phyloP scores from a whole-genome alignment of 2,113 vertebrate species.

The Opisthocomus hoazin region DNA sequence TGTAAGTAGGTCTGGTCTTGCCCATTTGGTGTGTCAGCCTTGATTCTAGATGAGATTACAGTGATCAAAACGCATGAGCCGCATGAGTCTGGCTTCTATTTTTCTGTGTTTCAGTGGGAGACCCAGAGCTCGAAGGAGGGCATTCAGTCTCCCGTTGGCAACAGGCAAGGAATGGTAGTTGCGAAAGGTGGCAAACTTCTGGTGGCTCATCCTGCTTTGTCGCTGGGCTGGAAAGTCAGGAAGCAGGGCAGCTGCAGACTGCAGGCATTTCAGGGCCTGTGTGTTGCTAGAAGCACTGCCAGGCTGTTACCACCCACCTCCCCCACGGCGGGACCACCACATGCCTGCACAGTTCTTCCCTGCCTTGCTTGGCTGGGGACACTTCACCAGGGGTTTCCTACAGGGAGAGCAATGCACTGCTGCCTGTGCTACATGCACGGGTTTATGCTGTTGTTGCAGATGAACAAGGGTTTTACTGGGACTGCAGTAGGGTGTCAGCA shows the following conservation, averaged over 20 bases:
- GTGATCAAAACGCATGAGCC: background rate
- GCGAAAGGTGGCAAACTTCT: background rate
- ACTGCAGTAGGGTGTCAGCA: background rate
- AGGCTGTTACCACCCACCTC: too few relatives aligned
- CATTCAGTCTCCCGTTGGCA: rapidly evolving
- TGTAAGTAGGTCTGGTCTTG: background rate
- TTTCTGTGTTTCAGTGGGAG: background rate
- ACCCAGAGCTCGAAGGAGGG: rapidly evolving
- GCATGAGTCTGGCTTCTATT: background rate
- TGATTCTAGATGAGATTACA: background rate
- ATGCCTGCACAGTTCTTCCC: rapidly evolving
- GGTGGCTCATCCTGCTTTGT: background rate
- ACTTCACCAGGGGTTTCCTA: background rate
- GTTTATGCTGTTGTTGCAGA: background rate
- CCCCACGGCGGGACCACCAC: rapidly evolving
- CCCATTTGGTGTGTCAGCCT: background rate
- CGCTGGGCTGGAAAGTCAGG: background rate
- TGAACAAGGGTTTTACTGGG: background rate
- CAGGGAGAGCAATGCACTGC: background rate
- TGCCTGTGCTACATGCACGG: rapidly evolving
- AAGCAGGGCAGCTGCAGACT: background rate
- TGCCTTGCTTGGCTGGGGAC: rapidly evolving
- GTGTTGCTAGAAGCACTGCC: background rate
- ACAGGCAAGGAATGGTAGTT: background rate
- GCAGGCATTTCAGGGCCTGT: background rate